Base-by-base conservation (phyloP, 2,113 vertebrate species). In the Serinus canaria region DNA sequence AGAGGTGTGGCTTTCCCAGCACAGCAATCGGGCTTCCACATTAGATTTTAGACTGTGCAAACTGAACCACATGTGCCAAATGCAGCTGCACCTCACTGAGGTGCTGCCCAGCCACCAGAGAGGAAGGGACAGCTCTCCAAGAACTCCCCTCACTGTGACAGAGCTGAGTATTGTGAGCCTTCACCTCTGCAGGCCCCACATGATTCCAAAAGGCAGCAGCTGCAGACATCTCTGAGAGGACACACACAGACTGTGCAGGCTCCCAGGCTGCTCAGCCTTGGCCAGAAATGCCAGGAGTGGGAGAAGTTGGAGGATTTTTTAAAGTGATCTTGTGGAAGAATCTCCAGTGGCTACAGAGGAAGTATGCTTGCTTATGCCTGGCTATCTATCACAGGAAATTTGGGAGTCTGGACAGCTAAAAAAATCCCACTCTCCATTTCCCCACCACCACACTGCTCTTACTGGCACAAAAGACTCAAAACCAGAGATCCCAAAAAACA, bases 111-210 rank as follows among this genome's bases (percentile, higher is more conserved):
- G 39, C 33, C 70, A 59, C 15, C 56, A 18, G 41, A 46, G 46
- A 68, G 24, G 39, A 18, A 72, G 35, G 2, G 28, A 31, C 39
- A 47, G 23, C 6, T n/a, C 68, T 87, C 41, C 22, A 44, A 78
- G 53, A 64, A 69, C 46, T 46, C 41, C n/a, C 3, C 56, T 63
- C 24, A 21, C 3, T 0, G 0, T 9, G 33, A 72, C 20, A 76
- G 47, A 41, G 35, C 60, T 50, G 43, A 85, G 13, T 17, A 39
- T 25, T 50, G 37, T 1, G 4, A 89, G 69, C 62, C 31, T 64
- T 64, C 0, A 0, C 53, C 19, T 62, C 60, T 37, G 23, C 49
- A 66, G 43, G 62, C 22, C 18, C 17, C 41, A 22, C 3, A 3
- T 10, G 70, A 33, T 41, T 37, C 78, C 68, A 41, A 18, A 50